Evolutionary conservation across 2,888 invertebrate genomes (phyloP).

Genomic region (Panzeria rudis): DNA sequence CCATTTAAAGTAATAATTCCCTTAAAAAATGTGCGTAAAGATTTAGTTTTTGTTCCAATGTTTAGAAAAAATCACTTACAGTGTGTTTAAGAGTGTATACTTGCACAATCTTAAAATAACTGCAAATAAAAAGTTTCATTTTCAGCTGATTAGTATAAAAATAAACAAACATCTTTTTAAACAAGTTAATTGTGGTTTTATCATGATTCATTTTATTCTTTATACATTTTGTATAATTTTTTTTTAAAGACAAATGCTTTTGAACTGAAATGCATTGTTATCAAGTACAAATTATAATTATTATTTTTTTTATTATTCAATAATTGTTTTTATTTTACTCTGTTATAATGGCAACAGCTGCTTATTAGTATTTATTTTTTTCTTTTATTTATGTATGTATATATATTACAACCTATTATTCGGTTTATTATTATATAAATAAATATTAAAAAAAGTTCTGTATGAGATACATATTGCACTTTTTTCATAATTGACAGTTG

Average conservation of each 20-base stretch:
- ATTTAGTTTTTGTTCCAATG: background rate
- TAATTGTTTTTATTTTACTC: constrained; percentile 5
- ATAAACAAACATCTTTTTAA: constrained; percentile 5
- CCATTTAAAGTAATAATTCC: constrained; percentile 1
- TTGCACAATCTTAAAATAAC: background rate
- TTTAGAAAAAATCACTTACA: background rate
- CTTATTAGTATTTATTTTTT: background rate
- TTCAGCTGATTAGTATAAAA: background rate
- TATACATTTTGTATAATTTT: background rate
- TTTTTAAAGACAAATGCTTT: background rate
- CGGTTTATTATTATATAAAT: no score
- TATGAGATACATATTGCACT: no score
- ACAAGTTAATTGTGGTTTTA: constrained; percentile 19
- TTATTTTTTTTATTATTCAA: constrained; percentile 10
- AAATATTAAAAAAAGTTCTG: no score
- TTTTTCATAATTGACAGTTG: no score
- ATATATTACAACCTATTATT: no score
- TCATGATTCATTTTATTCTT: constrained; percentile 29
- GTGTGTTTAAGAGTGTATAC: background rate
- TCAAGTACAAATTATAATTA: background rate
- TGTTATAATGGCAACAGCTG: constrained; percentile 10
- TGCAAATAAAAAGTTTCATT: background rate
- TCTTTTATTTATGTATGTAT: background rate
- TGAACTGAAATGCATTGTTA: background rate
- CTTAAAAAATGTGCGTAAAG: constrained; percentile 24